These are phyloP conservation scores for Cranoglanis bouderius DNA, from an alignment of 2,113 vertebrate species.

Conservation along the genomic window DNA sequence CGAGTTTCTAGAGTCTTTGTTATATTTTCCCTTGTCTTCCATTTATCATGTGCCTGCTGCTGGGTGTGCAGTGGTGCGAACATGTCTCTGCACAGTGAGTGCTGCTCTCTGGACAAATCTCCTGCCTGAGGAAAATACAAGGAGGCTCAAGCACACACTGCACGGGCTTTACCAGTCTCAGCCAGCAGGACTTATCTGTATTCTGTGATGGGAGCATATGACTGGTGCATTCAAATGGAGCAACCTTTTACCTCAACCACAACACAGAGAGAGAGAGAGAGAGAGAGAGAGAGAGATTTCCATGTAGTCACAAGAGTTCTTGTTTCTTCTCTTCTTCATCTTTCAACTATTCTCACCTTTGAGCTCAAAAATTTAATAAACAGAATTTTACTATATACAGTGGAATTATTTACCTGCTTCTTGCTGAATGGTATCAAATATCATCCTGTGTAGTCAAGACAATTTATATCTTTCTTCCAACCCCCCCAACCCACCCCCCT, in stretches of 20 bases:
- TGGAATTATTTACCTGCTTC: neutral
- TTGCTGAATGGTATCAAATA: constrained; percentile 16
- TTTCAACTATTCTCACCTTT: neutral
- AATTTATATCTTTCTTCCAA: constrained; percentile 13
- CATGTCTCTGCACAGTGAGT: constrained; percentile 33
- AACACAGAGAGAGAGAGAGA: neutral
- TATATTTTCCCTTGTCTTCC: neutral
- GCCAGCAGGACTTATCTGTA: constrained; percentile 51
- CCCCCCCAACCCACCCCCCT: too few relatives aligned
- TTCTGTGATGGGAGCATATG: constrained; percentile 33
- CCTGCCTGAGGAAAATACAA: constrained; percentile 40
- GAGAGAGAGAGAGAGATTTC: constrained; percentile 9
- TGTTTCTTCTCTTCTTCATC: neutral
- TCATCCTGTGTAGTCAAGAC: constrained; percentile 1
- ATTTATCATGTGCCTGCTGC: constrained; percentile 19
- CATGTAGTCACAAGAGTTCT: neutral
- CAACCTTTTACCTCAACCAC: constrained; percentile 22
- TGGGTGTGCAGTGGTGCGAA: constrained; percentile 21
- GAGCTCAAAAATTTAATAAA: neutral
- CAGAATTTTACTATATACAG: neutral
- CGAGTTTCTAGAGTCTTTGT: neutral
- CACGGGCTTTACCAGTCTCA: constrained; percentile 19
- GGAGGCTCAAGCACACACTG: constrained; percentile 31
- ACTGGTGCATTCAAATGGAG: constrained; percentile 47
- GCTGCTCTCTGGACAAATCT: constrained; percentile 44